Evolutionary conservation across 2,888 invertebrate species (phyloP).

Genomic region (Acronicta alni): DNA sequence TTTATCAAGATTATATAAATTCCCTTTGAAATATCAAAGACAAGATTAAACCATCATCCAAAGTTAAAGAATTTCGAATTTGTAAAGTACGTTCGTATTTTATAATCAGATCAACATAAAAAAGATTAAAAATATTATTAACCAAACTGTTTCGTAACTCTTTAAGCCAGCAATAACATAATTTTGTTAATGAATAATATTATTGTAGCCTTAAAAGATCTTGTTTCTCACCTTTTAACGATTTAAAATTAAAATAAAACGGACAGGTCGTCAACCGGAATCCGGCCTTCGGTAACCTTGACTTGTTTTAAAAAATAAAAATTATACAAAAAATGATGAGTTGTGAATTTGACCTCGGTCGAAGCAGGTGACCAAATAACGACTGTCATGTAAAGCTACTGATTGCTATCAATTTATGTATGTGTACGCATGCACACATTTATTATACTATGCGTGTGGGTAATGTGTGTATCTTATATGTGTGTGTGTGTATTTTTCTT

Average conservation of each 20-base stretch:
- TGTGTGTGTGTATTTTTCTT: not conserved
- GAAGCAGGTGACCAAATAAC: conserved; percentile 16
- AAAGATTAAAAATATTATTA: conserved; percentile 23
- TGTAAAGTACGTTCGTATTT: conserved; percentile 13
- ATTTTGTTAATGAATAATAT: conserved; percentile 43
- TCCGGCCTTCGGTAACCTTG: conserved; percentile 55
- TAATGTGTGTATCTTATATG: no score
- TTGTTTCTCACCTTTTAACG: conserved; percentile 49
- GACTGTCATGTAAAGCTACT: conserved; percentile 13
- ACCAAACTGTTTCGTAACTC: conserved; percentile 42
- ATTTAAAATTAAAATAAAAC: conserved; percentile 34
- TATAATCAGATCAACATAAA: conserved; percentile 26
- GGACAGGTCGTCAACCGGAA: conserved; percentile 49
- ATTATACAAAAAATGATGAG: conserved; percentile 32
- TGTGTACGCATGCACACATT: not conserved
- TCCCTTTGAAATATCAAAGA: no score
- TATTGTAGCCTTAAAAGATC: conserved; percentile 16
- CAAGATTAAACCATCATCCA: no score
- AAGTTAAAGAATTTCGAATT: not conserved
- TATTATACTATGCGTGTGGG: not conserved
- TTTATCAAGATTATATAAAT: no score
- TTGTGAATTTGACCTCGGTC: conserved; percentile 28
- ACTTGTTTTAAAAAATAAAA: conserved; percentile 36
- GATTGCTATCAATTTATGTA: conserved; percentile 27
- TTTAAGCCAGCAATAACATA: conserved; percentile 29